These are phyloP conservation scores for Lepidocyrtinus sp. DNA, from an alignment of 2,888 invertebrate species.

Conservation along the genomic window DNA sequence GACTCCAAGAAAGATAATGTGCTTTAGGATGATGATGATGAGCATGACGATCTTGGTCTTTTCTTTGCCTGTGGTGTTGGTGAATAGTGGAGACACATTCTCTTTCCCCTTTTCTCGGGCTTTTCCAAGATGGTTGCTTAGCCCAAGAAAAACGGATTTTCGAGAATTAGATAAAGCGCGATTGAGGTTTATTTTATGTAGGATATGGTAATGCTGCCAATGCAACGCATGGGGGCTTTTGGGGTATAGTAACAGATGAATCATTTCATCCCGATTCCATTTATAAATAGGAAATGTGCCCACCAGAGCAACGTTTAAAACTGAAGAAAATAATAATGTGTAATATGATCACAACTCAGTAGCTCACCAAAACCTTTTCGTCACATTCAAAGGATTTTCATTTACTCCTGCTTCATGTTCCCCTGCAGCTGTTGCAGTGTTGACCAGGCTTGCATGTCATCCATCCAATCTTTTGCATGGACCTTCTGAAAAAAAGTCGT, in stretches of 20 bases:
- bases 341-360: neutral
- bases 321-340: neutral
- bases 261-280: conserved; percentile 35
- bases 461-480: neutral
- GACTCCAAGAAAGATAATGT: neutral
- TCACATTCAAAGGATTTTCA: conserved; percentile 10
- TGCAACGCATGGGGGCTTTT: neutral
- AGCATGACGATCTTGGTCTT: conserved; percentile 5
- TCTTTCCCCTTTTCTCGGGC: conserved; percentile 54
- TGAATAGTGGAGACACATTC: conserved; percentile 71
- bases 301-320: conserved; percentile 3
- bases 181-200: conserved; percentile 14
- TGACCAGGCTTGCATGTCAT: conserved; percentile 31
- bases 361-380: neutral
- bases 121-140: conserved; percentile 49
- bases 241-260: conserved; percentile 43
- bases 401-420: conserved; percentile 18
- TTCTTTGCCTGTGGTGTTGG: conserved; percentile 62
- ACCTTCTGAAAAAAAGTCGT: neutral
- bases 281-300: conserved; percentile 7
- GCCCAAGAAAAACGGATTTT: neutral
- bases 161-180: conserved; percentile 8
- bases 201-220: conserved; percentile 23
- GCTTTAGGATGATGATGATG: conserved; percentile 12
- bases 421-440: conserved; percentile 50